Evolutionary conservation across 23 tunicate species (phyloP).

Genomic region (Phallusia fumigata): DNA sequence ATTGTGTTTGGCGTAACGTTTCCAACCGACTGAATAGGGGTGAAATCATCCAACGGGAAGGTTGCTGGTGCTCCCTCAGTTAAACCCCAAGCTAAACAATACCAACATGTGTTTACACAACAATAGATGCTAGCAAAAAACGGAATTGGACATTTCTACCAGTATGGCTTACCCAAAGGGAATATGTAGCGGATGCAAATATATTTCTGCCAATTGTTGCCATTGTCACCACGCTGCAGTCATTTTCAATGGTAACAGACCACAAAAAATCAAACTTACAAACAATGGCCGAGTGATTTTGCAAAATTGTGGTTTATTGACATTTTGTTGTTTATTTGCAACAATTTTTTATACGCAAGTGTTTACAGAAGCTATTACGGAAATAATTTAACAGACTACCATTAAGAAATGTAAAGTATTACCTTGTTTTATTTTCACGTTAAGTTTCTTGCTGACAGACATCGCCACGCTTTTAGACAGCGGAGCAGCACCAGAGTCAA

Average conservation of each 20-base stretch:
- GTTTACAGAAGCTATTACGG: not conserved
- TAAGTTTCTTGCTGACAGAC: conserved; percentile 13
- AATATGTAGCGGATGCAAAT: not conserved
- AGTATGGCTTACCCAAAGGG: too few relatives aligned
- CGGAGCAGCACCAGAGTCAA: conserved; percentile 46
- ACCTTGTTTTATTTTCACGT: conserved; percentile 31
- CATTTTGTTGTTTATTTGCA: too few relatives aligned
- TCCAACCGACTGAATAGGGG: conserved; percentile 23
- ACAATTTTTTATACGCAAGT: too few relatives aligned
- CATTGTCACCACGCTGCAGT: not conserved
- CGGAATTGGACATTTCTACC: too few relatives aligned
- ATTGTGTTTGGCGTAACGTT: conserved; percentile 18
- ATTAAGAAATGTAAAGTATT: not conserved
- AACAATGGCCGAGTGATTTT: too few relatives aligned
- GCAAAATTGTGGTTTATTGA: too few relatives aligned
- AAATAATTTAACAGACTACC: not conserved
- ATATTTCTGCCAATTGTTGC: not conserved
- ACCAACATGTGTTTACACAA: too few relatives aligned
- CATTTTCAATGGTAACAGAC: not conserved
- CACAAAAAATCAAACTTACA: not conserved
- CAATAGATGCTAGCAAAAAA: too few relatives aligned
- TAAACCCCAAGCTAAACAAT: conserved; percentile 32
- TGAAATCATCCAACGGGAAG: not conserved
- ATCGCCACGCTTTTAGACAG: conserved; percentile 19
- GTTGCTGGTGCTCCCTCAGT: conserved; percentile 19